phyloP scores from a whole-genome alignment of 2,888 invertebrate species.

The Tuta absoluta region DNA sequence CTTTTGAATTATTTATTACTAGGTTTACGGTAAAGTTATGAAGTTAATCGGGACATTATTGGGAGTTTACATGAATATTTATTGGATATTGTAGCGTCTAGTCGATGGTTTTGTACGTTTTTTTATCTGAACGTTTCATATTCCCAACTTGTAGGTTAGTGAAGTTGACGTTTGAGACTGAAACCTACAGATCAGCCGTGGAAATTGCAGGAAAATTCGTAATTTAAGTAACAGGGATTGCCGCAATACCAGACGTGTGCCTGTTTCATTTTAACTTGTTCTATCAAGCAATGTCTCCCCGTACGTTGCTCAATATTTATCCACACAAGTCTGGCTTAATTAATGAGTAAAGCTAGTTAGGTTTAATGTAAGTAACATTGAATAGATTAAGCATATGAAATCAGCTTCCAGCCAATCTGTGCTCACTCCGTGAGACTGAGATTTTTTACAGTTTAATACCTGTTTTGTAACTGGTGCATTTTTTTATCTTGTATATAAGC shows the following conservation, averaged over 20 bases:
- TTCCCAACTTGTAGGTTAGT: constrained; percentile 50
- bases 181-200: constrained; percentile 49
- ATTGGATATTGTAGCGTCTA: constrained; percentile 73
- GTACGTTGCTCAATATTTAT: constrained; percentile 33
- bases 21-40: constrained; percentile 56
- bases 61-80: constrained; percentile 59
- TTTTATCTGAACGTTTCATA: constrained; percentile 37
- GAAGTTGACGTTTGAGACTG: constrained; percentile 57
- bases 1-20: constrained; percentile 71
- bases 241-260: constrained; percentile 66
- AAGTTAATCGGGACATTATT: constrained; percentile 47
- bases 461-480: constrained; percentile 52
- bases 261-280: not conserved
- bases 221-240: constrained; percentile 64
- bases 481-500: constrained; percentile 59
- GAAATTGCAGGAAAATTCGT: constrained; percentile 44
- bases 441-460: constrained; percentile 38
- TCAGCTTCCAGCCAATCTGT: constrained; percentile 47
- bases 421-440: constrained; percentile 30
- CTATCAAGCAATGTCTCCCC: constrained; percentile 8
- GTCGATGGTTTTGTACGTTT: constrained; percentile 63
- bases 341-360: constrained; percentile 61
- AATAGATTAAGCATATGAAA: constrained; percentile 52
- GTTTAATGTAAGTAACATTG: constrained; percentile 62
- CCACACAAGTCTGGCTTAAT: constrained; percentile 59